phyloP scores from a whole-genome alignment of 2,797 vertebrate genomes.

The Pteropus rufus region DNA sequence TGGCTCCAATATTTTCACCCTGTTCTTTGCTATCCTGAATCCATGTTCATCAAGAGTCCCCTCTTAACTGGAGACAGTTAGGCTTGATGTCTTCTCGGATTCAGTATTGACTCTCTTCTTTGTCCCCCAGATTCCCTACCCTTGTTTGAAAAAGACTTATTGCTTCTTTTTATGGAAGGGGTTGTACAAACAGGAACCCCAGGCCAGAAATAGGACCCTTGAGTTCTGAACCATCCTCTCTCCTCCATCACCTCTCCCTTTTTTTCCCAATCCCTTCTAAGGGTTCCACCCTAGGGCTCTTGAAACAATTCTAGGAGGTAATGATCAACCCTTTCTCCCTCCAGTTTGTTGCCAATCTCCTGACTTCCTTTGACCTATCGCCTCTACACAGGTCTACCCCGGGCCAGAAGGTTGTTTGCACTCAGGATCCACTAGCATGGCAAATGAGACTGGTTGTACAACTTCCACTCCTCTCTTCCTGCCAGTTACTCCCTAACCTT shows the following conservation, averaged over 20 bases:
- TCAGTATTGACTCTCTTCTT: background rate
- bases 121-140: background rate
- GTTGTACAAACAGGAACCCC: background rate
- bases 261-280: background rate
- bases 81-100: background rate
- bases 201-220: background rate
- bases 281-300: background rate
- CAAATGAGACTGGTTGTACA: background rate
- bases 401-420: background rate
- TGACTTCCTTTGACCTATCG: background rate
- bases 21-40: background rate
- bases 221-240: background rate
- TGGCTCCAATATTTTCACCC: background rate
- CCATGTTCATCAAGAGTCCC: background rate
- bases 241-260: background rate
- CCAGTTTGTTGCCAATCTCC: background rate
- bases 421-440: background rate
- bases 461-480: background rate
- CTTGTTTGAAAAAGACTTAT: background rate
- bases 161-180: background rate
- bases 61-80: background rate
- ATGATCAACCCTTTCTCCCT: background rate
- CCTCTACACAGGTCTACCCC: background rate
- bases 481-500: background rate
- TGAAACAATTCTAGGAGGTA: background rate